phyloP scores from a whole-genome alignment of 1,140 invertebrate genomes.

The Ridgeia piscesae region DNA sequence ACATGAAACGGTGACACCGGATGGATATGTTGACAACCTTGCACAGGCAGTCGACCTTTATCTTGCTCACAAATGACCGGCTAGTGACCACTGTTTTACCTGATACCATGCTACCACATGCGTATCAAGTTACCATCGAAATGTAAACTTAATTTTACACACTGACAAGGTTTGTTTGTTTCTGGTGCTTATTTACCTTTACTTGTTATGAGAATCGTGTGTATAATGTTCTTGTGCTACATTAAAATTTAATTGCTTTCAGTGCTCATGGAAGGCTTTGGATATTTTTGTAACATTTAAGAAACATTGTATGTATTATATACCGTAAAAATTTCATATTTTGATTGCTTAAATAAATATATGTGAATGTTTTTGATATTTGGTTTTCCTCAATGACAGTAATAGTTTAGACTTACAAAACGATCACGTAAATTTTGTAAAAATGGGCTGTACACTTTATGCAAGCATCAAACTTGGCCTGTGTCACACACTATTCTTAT shows the following conservation, averaged over 20 bases:
- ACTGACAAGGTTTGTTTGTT: neutral
- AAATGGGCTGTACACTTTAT: no score
- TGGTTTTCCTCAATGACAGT: neutral
- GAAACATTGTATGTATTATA: neutral
- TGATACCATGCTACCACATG: neutral
- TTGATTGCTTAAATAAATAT: neutral
- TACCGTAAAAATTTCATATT: neutral
- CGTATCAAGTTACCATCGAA: neutral
- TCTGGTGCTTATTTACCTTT: neutral
- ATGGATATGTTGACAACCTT: slow-evolving; percentile 63
- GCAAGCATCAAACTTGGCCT: no score
- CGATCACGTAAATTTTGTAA: no score
- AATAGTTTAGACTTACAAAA: neutral
- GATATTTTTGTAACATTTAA: neutral
- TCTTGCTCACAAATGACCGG: slow-evolving; percentile 25
- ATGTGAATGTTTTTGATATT: neutral
- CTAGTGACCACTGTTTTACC: neutral
- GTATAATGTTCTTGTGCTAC: neutral
- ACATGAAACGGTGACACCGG: slow-evolving; percentile 62
- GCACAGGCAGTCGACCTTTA: slow-evolving; percentile 55
- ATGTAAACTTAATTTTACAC: neutral
- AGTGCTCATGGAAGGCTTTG: neutral
- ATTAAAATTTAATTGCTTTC: neutral
- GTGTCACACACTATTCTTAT: no score
- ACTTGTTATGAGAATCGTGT: neutral